phyloP scores from a whole-genome alignment of 2,797 vertebrate genomes.

The Propithecus perrieri region DNA sequence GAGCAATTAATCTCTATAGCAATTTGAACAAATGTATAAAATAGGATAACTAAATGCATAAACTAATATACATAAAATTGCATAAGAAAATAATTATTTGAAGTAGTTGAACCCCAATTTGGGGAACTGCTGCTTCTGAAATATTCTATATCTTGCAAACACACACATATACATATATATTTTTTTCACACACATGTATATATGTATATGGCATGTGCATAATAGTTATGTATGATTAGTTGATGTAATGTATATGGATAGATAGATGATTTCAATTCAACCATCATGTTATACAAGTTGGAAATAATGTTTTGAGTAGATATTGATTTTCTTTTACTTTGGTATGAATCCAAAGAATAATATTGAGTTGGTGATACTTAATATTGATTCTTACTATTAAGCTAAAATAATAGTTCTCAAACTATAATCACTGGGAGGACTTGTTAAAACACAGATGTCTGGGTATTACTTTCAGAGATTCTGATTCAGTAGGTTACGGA shows the following conservation, averaged over 20 bases:
- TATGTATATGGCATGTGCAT: neutral
- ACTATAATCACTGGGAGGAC: neutral
- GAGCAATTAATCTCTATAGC: neutral
- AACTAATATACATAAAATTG: neutral
- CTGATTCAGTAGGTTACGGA: neutral
- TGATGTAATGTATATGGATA: neutral
- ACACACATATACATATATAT: neutral
- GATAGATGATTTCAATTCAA: neutral
- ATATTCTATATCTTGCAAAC: neutral
- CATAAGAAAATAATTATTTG: neutral
- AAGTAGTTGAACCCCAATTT: neutral
- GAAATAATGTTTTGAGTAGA: neutral
- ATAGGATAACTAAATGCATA: neutral
- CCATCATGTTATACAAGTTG: neutral
- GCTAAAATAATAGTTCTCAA: slow-evolving; percentile 15
- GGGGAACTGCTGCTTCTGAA: neutral
- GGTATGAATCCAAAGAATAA: neutral
- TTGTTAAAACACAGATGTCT: slow-evolving; percentile 19
- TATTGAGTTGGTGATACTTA: neutral
- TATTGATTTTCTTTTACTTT: neutral
- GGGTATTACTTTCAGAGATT: neutral
- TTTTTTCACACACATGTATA: neutral
- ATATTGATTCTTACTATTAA: neutral
- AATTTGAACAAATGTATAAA: neutral
- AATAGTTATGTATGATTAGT: neutral